Conservation (phyloP, 2,888 invertebrate genomes). For the Scrobipalpa atriplicella region DNA sequence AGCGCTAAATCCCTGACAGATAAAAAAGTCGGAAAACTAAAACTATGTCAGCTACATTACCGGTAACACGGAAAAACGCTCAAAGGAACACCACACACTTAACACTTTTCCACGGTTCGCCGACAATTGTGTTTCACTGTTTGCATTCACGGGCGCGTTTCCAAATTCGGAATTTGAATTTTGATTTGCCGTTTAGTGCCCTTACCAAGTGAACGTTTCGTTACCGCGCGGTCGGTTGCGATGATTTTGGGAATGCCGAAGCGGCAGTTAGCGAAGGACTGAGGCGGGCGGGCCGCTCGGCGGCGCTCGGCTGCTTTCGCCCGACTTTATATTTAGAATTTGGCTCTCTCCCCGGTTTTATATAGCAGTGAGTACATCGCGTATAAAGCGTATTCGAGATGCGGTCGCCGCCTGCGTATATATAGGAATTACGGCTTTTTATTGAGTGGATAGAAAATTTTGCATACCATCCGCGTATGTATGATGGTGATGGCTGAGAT, state of each 20-base stretch:
- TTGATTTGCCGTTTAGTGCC: constrained; percentile 60
- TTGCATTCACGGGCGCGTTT: constrained; percentile 59
- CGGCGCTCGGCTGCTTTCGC: constrained; percentile 72
- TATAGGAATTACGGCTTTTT: constrained; percentile 81
- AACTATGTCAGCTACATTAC: constrained; percentile 54
- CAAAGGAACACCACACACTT: constrained; percentile 71
- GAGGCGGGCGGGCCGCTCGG: constrained; percentile 79
- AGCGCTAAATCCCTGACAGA: constrained; percentile 46
- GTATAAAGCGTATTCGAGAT: constrained; percentile 81
- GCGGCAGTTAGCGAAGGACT: constrained; percentile 78
- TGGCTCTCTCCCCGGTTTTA: constrained; percentile 85
- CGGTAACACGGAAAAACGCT: constrained; percentile 68
- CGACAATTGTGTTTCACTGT: constrained; percentile 57
- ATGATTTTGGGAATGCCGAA: constrained; percentile 69
- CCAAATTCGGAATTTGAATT: constrained; percentile 58
- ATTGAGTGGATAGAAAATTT: constrained; percentile 78
- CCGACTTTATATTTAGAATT: constrained; percentile 84
- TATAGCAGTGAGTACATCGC: constrained; percentile 82
- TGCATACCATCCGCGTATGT: constrained; percentile 64
- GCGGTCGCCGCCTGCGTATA: constrained; percentile 74
- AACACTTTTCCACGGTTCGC: constrained; percentile 65
- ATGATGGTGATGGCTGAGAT: constrained; percentile 53
- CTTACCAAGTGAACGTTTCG: constrained; percentile 68
- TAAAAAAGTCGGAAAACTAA: constrained; percentile 48
- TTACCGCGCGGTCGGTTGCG: constrained; percentile 70